Conservation (phyloP, 1,140 invertebrate genomes). For the Ridgeia piscesae region DNA sequence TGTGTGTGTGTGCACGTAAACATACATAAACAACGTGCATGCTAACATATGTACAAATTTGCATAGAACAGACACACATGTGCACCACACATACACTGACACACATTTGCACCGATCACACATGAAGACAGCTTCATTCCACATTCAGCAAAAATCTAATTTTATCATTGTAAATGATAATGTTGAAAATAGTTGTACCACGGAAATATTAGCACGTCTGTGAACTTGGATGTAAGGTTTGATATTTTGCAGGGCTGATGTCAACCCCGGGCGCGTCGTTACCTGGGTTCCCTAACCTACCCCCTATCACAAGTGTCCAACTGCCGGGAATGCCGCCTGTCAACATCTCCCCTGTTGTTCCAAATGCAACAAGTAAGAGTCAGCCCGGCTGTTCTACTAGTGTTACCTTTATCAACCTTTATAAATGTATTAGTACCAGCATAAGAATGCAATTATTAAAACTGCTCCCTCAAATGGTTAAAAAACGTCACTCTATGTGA, state of each 20-base stretch:
- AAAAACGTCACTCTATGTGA: too few species aligned
- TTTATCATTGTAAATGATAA: not conserved
- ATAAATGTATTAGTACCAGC: not conserved
- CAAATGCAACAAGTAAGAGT: not conserved
- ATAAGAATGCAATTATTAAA: not conserved
- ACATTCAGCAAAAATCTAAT: too few species aligned
- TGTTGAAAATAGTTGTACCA: not conserved
- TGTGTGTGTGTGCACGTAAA: too few species aligned
- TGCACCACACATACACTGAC: too few species aligned
- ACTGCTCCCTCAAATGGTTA: too few species aligned
- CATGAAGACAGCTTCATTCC: too few species aligned
- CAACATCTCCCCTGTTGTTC: not conserved
- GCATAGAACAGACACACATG: too few species aligned
- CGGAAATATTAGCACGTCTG: not conserved
- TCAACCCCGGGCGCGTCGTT: not conserved
- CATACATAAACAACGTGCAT: too few species aligned
- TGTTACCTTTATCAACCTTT: not conserved
- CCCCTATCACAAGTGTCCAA: not conserved
- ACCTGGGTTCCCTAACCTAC: not conserved
- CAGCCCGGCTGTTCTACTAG: not conserved
- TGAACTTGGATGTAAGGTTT: not conserved
- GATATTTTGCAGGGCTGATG: not conserved
- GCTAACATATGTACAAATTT: too few species aligned
- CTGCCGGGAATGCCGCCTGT: not conserved
- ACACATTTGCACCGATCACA: too few species aligned